Percentiles rank a stretch among this genome's conserved stretches.
These are phyloP conservation scores for Myotis planiceps DNA, from an alignment of 2,797 vertebrate species.

Conservation along the genomic window DNA sequence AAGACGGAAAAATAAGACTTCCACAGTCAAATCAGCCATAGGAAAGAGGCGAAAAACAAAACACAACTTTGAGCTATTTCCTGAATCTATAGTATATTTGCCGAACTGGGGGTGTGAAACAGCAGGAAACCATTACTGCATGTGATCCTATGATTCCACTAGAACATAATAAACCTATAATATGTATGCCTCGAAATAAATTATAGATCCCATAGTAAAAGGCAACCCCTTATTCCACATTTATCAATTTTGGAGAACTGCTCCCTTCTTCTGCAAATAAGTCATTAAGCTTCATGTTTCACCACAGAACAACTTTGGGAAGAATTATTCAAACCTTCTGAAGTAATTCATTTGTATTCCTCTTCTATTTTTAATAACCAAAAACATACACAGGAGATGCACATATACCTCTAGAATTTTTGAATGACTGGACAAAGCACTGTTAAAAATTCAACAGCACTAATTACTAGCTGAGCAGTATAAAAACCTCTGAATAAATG, in stretches of 20 bases:
- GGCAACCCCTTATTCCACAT: constrained; percentile 58
- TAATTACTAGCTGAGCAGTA: constrained; percentile 95
- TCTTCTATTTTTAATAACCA: constrained; percentile 75
- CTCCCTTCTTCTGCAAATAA: constrained; percentile 79
- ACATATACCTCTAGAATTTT: constrained; percentile 77
- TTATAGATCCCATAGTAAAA: constrained; percentile 74
- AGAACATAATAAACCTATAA: constrained; percentile 78
- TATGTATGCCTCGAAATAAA: constrained; percentile 81
- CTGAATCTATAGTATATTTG: constrained; percentile 70
- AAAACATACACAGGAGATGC: constrained; percentile 58
- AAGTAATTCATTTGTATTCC: constrained; percentile 75
- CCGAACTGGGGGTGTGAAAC: constrained; percentile 71
- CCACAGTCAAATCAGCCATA: constrained; percentile 75
- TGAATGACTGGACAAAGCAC: constrained; percentile 88
- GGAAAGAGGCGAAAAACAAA: constrained; percentile 63
- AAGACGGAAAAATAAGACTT: constrained; percentile 84
- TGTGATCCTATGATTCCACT: constrained; percentile 72
- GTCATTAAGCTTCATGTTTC: constrained; percentile 77
- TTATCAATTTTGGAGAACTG: constrained; percentile 44
- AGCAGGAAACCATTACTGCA: constrained; percentile 74
- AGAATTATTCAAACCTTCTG: constrained; percentile 79
- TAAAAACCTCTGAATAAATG: constrained; percentile 96
- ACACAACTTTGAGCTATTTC: constrained; percentile 74
- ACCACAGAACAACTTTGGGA: constrained; percentile 73
- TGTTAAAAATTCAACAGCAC: constrained; percentile 92